Conservation (phyloP, 2,113 vertebrate genomes). For the Brachyistius frenatus region DNA sequence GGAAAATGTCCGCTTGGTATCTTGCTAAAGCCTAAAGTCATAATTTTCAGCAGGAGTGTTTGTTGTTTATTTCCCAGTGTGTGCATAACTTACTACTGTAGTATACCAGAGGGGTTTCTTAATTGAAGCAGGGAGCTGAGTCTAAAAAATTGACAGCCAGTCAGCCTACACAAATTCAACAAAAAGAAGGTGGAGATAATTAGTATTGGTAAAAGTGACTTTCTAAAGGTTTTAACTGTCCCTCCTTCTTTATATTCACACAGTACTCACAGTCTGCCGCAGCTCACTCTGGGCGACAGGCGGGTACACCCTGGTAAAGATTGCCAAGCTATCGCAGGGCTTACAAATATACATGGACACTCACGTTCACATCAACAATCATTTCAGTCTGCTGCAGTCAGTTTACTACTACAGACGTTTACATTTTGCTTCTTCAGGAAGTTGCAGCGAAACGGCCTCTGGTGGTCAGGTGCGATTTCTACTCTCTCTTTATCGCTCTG, state of each 20-base stretch:
- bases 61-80: constrained; percentile 27
- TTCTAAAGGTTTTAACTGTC: no score
- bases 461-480: background rate
- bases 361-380: background rate
- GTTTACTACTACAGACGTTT: background rate
- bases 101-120: constrained; percentile 30
- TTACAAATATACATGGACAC: background rate
- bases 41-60: constrained; percentile 20
- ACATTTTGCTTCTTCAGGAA: background rate
- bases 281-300: background rate
- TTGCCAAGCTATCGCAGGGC: background rate
- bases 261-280: background rate
- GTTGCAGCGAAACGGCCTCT: background rate
- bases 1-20: constrained; percentile 12
- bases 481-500: constrained; percentile 14
- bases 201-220: no score
- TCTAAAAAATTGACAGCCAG: constrained; percentile 14
- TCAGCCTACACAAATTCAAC: background rate
- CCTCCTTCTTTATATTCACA: background rate
- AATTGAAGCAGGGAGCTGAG: background rate
- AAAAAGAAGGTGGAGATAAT: background rate
- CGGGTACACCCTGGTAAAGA: no score
- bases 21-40: background rate
- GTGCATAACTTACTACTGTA: constrained; percentile 4
- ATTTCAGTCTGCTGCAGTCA: constrained; percentile 14